These are phyloP conservation scores for Drosophila paranaensis DNA, from an alignment of 2,888 invertebrate genomes.

Conservation along the genomic window DNA sequence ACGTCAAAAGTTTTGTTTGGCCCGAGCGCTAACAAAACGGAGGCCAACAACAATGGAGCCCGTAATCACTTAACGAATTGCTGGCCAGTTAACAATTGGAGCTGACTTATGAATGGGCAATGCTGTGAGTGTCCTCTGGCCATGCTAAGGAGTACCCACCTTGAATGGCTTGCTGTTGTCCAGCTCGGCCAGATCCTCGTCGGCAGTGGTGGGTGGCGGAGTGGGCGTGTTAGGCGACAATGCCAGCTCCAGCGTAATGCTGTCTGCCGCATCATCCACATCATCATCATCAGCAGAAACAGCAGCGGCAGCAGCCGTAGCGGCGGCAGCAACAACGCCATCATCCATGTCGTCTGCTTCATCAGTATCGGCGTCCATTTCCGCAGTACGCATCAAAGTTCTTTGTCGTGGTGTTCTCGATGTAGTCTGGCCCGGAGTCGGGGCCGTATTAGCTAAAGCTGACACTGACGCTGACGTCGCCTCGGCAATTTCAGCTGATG, in stretches of 20 bases:
- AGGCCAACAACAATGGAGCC: slow-evolving; percentile 35
- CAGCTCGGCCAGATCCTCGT: slow-evolving; percentile 67
- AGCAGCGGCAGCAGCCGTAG: slow-evolving; percentile 12
- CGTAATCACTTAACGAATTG: slow-evolving; percentile 69
- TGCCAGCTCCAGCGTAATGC: slow-evolving; percentile 68
- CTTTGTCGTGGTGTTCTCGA: slow-evolving; percentile 60
- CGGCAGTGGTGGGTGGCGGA: slow-evolving; percentile 63
- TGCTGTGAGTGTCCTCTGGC: slow-evolving; percentile 9
- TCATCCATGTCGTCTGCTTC: slow-evolving; percentile 35
- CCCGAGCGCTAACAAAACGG: slow-evolving; percentile 30
- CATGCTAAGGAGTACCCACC: slow-evolving; percentile 45
- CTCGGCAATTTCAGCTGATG: slow-evolving; percentile 46
- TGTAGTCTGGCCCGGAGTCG: slow-evolving; percentile 10
- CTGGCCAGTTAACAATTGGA: slow-evolving; percentile 46
- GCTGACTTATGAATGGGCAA: slow-evolving; percentile 29
- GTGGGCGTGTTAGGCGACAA: slow-evolving; percentile 69
- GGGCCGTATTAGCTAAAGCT: not conserved
- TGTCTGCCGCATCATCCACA: slow-evolving; percentile 71
- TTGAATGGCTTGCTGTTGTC: slow-evolving; percentile 76
- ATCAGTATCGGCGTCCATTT: slow-evolving; percentile 73
- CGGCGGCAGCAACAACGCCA: slow-evolving; percentile 30
- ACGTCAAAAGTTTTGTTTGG: slow-evolving; percentile 29
- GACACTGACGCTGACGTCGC: not conserved
- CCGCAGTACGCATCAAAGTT: slow-evolving; percentile 69
- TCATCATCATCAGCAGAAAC: slow-evolving; percentile 23